phyloP scores from a whole-genome alignment of 2,797 vertebrate genomes.

The Miichthys miiuy region DNA sequence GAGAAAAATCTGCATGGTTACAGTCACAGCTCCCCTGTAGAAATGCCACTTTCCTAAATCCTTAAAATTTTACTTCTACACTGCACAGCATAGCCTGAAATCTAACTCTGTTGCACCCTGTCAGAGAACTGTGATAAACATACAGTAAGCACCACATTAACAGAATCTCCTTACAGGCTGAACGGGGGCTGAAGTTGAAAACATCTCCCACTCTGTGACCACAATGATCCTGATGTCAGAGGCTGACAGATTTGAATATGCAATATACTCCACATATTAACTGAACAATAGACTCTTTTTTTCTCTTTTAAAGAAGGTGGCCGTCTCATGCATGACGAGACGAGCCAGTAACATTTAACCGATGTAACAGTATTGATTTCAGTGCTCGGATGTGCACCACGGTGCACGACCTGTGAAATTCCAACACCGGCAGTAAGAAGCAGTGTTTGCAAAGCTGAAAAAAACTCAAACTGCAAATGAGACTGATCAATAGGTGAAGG shows the following conservation, averaged over 20 bases:
- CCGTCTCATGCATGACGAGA: conserved; percentile 11
- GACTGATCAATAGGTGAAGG: background rate
- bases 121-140: conserved; percentile 13
- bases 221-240: background rate
- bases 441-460: background rate
- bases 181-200: background rate
- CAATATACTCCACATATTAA: conserved; percentile 1
- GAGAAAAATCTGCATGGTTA: conserved; percentile 19
- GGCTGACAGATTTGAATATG: background rate
- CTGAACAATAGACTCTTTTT: no score
- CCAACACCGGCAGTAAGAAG: background rate
- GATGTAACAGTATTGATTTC: conserved; percentile 34
- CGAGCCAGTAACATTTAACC: conserved; percentile 27
- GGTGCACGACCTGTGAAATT: conserved; percentile 8
- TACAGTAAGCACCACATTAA: background rate
- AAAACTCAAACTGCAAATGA: conserved; percentile 14
- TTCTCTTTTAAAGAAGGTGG: background rate
- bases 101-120: background rate
- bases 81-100: conserved; percentile 16
- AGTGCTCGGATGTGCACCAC: background rate
- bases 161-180: background rate
- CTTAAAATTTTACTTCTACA: background rate
- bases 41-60: conserved; percentile 23
- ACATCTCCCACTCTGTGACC: background rate
- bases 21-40: background rate